Evolutionary conservation across 2,888 invertebrate genomes (phyloP), one percentile per base, ranked within the genome.

Genomic region (Acleris literana): DNA sequence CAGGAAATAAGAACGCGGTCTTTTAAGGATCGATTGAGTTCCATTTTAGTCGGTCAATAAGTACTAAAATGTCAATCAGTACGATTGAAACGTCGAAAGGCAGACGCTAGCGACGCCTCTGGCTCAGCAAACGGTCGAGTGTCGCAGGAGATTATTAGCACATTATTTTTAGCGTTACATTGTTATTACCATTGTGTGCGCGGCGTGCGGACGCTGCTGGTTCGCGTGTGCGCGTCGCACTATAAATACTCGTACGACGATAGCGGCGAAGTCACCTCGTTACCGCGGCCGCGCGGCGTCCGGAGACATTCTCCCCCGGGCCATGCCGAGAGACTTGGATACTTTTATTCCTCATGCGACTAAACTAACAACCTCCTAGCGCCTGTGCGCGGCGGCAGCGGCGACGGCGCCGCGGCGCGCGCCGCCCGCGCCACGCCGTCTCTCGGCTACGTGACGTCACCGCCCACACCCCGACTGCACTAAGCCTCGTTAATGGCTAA

Each of bases 121-220:
- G 44, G n/a, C 44, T 11, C n/a, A n/a, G 16, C 44, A 13, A 44
- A 13, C 52, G 60, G 22, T 39, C 25, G 53, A 63, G 51, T 57
- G 63, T 63, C 63, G 56, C 59, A 54, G 53, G 51, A 59, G 64
- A 66, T 66, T 64, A 58, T 57, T 63, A 63, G 63, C 61, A 52
- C 57, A 57, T 54, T 66, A 66, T 66, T 66, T 66, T 66, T 66
- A 66, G 66, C 52, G 64, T 59, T 54, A 66, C 66, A 66, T 57
- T 66, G 66, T 66, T 51, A 61, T 61, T 62, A 46, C 46, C 48
- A 20, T 43, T n/a, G 55, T 44, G 54, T 60, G 65, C 33, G 48
- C 18, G 13, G 17, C 49, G 29, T 33, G 58, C 33, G 49, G 18
- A 58, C 49, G 56, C 17, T 58, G 25, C 25, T 7, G 22, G n/a